Percentiles rank a stretch among this genome's conserved stretches.
These are phyloP conservation scores for Hybognathus amarus DNA, from an alignment of 2,797 vertebrate genomes.

Conservation along the genomic window DNA sequence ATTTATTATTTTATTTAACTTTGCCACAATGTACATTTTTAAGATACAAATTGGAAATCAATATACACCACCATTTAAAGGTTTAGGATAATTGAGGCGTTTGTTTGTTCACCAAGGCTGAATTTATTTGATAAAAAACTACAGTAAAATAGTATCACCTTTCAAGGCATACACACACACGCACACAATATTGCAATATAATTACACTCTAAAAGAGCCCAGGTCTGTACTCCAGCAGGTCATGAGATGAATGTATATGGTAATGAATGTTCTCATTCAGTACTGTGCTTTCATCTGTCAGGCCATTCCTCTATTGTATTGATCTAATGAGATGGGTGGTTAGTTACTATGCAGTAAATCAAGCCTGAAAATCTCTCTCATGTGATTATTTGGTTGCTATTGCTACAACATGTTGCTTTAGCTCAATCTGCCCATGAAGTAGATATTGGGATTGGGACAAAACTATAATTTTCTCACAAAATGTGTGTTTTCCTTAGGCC, in stretches of 20 bases:
- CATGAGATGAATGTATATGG: conserved; percentile 60
- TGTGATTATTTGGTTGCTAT: conserved; percentile 53
- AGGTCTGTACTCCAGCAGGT: conserved; percentile 18
- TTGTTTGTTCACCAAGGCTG: neutral
- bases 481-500: neutral
- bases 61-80: neutral
- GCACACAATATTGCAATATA: neutral
- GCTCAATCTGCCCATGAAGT: neutral
- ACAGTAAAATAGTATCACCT: neutral
- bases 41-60: neutral
- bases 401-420: conserved; percentile 68
- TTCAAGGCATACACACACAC: conserved; percentile 20
- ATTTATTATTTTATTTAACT: neutral
- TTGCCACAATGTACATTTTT: neutral
- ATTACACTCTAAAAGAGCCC: neutral
- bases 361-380: conserved; percentile 30
- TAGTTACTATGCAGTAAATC: conserved; percentile 71
- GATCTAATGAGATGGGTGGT: conserved; percentile 79
- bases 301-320: conserved; percentile 62
- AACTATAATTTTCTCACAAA: neutral
- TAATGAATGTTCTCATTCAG: conserved; percentile 38
- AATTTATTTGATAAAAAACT: neutral
- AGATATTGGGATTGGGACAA: neutral
- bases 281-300: conserved; percentile 51
- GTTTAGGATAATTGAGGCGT: neutral